Percentiles rank a stretch among this genome's conserved stretches.
These are phyloP conservation scores for Phaethon lepturus DNA, from an alignment of 2,113 vertebrate genomes.

Conservation along the genomic window DNA sequence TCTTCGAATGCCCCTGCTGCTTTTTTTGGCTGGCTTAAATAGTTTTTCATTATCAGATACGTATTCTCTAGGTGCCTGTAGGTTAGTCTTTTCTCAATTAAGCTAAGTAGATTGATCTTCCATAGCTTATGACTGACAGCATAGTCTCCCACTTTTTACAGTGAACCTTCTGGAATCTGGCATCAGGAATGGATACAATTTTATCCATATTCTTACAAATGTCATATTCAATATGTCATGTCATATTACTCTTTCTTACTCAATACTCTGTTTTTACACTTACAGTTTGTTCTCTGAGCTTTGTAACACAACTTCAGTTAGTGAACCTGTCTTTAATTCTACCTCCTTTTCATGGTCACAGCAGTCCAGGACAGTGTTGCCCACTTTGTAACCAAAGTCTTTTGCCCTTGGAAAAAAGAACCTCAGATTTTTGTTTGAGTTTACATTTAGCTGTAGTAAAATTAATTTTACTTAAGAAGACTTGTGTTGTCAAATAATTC, in stretches of 20 bases:
- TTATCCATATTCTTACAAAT: neutral
- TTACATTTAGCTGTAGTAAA: neutral
- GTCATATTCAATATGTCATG: neutral
- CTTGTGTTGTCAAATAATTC: neutral
- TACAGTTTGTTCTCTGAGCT: neutral
- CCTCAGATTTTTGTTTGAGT: neutral
- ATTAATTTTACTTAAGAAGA: neutral
- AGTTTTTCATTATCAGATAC: neutral
- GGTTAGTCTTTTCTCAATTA: neutral
- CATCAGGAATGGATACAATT: neutral
- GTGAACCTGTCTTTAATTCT: neutral
- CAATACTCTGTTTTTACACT: neutral
- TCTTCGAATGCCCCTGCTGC: neutral
- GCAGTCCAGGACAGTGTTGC: neutral
- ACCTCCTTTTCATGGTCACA: neutral
- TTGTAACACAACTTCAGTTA: neutral
- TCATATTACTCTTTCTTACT: neutral
- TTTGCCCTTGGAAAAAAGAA: neutral
- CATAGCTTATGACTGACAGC: neutral
- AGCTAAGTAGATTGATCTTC: neutral
- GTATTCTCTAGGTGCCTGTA: neutral
- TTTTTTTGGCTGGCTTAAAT: neutral
- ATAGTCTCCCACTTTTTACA: neutral
- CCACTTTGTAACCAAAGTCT: neutral
- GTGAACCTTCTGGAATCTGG: neutral